Percentiles rank a stretch among this genome's conserved stretches.
phyloP scores from a whole-genome alignment of 1,140 invertebrate genomes.

The Habropoda laboriosa region DNA sequence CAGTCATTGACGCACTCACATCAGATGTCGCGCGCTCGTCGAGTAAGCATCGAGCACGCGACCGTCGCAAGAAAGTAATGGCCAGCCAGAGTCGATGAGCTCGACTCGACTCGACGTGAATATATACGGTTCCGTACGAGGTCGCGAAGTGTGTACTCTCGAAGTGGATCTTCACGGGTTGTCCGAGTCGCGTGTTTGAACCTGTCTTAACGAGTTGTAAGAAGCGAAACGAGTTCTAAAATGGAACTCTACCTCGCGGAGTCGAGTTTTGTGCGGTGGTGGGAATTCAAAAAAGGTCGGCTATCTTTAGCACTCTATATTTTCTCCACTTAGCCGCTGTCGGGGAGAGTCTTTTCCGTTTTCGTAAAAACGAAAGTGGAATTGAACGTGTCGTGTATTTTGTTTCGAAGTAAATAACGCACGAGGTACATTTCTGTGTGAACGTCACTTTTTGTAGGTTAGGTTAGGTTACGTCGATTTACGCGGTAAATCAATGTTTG shows the following conservation, averaged over 20 bases:
- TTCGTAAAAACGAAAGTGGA: not conserved
- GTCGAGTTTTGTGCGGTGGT: slow-evolving; percentile 3
- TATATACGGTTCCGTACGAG: not conserved
- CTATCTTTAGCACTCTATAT: slow-evolving; percentile 31
- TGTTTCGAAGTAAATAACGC: no score
- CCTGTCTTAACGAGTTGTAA: slow-evolving; percentile 16
- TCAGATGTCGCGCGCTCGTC: slow-evolving; percentile 42
- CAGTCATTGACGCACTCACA: slow-evolving; percentile 59
- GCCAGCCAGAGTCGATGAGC: not conserved
- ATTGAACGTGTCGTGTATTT: not conserved
- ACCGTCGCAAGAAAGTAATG: slow-evolving; percentile 7
- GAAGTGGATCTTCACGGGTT: not conserved
- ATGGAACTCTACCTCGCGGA: slow-evolving; percentile 2
- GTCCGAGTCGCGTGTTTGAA: slow-evolving; percentile 7
- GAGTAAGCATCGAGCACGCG: slow-evolving; percentile 16
- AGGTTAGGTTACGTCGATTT: no score
- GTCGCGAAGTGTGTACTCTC: not conserved
- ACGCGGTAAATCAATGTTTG: no score
- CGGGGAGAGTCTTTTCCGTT: not conserved
- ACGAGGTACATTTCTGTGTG: no score
- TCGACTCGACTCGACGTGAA: not conserved
- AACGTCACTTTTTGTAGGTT: no score
- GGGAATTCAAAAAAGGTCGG: slow-evolving; percentile 26
- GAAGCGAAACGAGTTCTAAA: slow-evolving; percentile 34
- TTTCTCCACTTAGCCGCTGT: not conserved